Evolutionary conservation across 1,140 invertebrate species (phyloP), one percentile per base, ranked within the genome.

Genomic region (Ceratitis capitata): DNA sequence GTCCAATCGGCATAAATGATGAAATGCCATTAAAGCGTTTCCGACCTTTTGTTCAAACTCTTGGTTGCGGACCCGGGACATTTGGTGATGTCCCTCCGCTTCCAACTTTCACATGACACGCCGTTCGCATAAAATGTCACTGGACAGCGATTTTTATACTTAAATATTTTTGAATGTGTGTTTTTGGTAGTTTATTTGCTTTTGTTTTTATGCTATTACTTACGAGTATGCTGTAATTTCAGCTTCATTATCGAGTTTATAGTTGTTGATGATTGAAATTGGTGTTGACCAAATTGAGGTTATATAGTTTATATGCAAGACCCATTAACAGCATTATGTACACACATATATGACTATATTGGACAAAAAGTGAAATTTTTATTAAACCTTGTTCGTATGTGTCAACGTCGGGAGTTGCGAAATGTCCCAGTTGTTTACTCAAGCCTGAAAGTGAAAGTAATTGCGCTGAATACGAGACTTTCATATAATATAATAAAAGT

Each of bases 1-100:
- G 69, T 78, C 69, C 69, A 78, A 35, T 78, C 69, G 45, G 69
- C 69, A 78, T 78, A 78, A 78, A 78, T 78, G 69, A 78, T 78
- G 69, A 78, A 78, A 78, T 78, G 39, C 69, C 69, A 78, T 78
- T 78, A 45, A 78, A 78, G 39, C 39, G 32, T 78, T 78, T 78
- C 69, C 69, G 69, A 78, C 69, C 69, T 78, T 78, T 78, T 78
- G 69, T 78, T 78, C 69, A 35, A 39, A 78, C 69, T 39, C 45
- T 78, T 78, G 42, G 69, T 35, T 39, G 69, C 69, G n/a, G 69
- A n/a, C 9, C 19, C 9, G 35, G 16, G n/a, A n/a, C 39, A 3
- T 19, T 7, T 10, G n/a, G n/a, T n/a, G 39, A 6, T 32, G 16
- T 39, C 64, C 10, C 32, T 23, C 7, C 29, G 58, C 39, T 47